Percentiles rank a stretch among this genome's conserved stretches.
These are phyloP conservation scores for Clunio marinus DNA, from an alignment of 2,888 invertebrate species.

Conservation along the genomic window DNA sequence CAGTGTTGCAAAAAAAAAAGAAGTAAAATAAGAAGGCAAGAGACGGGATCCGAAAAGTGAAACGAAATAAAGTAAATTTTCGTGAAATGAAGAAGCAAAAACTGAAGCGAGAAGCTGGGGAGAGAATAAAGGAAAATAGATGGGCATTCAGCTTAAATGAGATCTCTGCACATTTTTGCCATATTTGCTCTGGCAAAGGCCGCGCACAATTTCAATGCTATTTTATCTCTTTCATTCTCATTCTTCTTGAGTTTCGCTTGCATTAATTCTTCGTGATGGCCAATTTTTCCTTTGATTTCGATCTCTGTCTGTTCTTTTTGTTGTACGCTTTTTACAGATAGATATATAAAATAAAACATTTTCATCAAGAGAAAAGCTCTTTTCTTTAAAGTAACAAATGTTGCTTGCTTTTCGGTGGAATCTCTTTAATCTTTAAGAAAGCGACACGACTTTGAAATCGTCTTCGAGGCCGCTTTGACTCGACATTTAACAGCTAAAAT, in stretches of 20 bases:
- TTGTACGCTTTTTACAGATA: background rate
- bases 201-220: too few species aligned
- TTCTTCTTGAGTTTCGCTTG: background rate
- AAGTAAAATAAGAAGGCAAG: background rate
- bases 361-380: background rate
- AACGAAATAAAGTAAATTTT: conserved; percentile 3
- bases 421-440: conserved; percentile 13
- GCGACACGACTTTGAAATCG: background rate
- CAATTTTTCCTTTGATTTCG: conserved; percentile 18
- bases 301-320: conserved; percentile 1
- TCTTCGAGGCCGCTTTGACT: background rate
- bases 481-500: background rate
- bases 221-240: background rate
- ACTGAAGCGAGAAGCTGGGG: background rate
- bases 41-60: background rate
- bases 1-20: background rate
- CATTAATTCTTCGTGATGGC: conserved; percentile 21
- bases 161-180: background rate
- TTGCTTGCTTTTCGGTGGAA: too few species aligned
- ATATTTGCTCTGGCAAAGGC: background rate
- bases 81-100: background rate
- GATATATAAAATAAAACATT: background rate
- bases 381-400: background rate
- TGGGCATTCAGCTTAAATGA: conserved; percentile 2
- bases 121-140: conserved; percentile 2